Evolutionary conservation across 2,797 vertebrate genomes (phyloP).

Genomic region (Scyliorhinus canicula): DNA sequence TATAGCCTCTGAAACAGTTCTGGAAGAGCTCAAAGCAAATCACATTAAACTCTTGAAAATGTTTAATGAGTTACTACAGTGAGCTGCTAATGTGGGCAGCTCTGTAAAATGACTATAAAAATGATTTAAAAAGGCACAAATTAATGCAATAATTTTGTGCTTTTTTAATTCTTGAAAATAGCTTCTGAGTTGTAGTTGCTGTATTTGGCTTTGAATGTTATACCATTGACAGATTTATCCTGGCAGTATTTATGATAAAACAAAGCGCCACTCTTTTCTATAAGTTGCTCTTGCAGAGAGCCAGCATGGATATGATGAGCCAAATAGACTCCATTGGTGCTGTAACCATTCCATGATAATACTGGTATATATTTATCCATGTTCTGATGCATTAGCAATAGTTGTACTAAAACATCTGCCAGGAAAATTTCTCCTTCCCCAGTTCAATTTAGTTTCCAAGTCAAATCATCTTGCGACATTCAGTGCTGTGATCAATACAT

Average conservation of each 20-base stretch:
- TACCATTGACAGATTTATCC: conserved; percentile 4
- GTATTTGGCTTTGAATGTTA: conserved; percentile 6
- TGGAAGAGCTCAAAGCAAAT: neutral
- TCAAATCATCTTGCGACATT: conserved; percentile 14
- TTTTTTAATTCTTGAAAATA: conserved; percentile 26
- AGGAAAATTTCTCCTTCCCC: neutral
- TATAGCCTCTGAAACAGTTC: neutral
- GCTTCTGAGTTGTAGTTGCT: conserved; percentile 23
- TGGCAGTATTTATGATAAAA: conserved; percentile 40
- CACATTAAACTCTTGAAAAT: neutral
- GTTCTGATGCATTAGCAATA: neutral
- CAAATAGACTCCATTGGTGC: neutral
- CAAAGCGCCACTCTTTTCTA: neutral
- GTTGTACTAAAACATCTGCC: neutral
- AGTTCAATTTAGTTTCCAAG: conserved; percentile 29
- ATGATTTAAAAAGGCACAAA: neutral
- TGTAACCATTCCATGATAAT: neutral
- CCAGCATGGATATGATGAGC: neutral
- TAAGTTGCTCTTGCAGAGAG: neutral
- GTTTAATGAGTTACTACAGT: neutral
- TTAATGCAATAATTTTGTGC: neutral
- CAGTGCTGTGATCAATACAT: neutral
- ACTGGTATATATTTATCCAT: conserved; percentile 32
- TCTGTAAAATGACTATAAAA: neutral
- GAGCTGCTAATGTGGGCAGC: neutral